Evolutionary conservation across 2,113 vertebrate species (phyloP).

Genomic region (Leptobrachium ailaonicum): DNA sequence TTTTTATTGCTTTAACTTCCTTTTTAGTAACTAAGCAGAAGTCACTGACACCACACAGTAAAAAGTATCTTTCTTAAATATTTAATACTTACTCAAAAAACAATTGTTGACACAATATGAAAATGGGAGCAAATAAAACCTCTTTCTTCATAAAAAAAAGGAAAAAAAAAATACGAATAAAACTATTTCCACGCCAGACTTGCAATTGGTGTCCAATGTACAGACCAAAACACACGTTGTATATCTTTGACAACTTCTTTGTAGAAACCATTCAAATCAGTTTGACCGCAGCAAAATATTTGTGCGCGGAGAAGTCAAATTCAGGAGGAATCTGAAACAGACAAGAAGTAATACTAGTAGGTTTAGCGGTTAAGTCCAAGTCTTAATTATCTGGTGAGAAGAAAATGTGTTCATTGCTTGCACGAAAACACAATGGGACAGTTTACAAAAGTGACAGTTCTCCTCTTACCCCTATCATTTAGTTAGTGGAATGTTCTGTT

Average conservation of each 20-base stretch:
- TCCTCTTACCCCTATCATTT: no score
- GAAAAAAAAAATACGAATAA: constrained; percentile 11
- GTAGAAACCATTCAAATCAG: constrained; percentile 77
- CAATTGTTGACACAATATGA: constrained; percentile 13
- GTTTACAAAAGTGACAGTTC: no score
- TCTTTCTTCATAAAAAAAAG: constrained; percentile 18
- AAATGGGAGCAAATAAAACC: background rate
- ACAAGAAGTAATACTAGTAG: constrained; percentile 4
- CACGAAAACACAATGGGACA: no score
- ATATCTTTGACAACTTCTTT: constrained; percentile 8
- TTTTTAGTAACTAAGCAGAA: no score
- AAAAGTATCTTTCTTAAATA: constrained; percentile 16
- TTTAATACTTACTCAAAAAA: constrained; percentile 36
- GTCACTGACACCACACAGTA: no score
- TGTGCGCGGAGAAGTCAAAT: constrained; percentile 97
- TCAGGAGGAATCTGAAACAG: constrained; percentile 84
- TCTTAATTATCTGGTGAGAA: no score
- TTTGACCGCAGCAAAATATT: constrained; percentile 96
- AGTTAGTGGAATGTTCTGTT: no score
- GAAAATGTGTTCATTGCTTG: no score
- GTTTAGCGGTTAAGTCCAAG: no score
- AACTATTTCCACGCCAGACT: background rate
- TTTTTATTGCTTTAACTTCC: no score
- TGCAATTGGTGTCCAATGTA: constrained; percentile 1
- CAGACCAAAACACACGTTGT: constrained; percentile 17